Conservation (phyloP, 2,113 vertebrate species). For the Ailuropoda melanoleuca region DNA sequence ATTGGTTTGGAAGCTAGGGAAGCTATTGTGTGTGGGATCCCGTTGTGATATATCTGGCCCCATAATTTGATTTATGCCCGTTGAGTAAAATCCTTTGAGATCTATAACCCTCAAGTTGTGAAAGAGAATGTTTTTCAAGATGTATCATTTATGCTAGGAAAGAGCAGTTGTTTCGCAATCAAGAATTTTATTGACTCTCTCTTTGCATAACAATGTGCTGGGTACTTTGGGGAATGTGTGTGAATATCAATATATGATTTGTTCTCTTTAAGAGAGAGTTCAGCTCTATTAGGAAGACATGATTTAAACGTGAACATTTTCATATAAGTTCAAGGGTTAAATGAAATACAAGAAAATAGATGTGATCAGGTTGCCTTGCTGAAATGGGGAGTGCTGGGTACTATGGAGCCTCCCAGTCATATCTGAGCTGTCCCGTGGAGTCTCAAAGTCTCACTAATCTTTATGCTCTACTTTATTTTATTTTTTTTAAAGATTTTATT, state of each 20-base stretch:
- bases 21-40: not conserved
- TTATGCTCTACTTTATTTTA: not conserved
- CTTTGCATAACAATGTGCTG: slow-evolving; percentile 14
- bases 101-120: not conserved
- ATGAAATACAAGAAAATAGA: not conserved
- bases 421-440: not conserved
- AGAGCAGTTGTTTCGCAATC: not conserved
- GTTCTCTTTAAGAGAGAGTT: not conserved
- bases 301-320: not conserved
- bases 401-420: not conserved
- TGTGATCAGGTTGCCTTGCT: not conserved
- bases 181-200: slow-evolving; percentile 19
- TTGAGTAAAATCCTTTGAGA: slow-evolving; percentile 57
- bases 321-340: not conserved
- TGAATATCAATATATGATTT: not conserved
- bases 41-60: not conserved
- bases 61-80: slow-evolving; percentile 29
- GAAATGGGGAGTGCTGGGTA: not conserved
- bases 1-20: slow-evolving; percentile 45
- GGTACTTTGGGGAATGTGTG: not conserved
- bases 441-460: not conserved
- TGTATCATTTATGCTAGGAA: not conserved
- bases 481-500: too few relatives aligned
- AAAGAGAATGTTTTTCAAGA: slow-evolving; percentile 10
- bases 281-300: not conserved